phyloP scores from a whole-genome alignment of 2,113 vertebrate species.

The Solea solea region DNA sequence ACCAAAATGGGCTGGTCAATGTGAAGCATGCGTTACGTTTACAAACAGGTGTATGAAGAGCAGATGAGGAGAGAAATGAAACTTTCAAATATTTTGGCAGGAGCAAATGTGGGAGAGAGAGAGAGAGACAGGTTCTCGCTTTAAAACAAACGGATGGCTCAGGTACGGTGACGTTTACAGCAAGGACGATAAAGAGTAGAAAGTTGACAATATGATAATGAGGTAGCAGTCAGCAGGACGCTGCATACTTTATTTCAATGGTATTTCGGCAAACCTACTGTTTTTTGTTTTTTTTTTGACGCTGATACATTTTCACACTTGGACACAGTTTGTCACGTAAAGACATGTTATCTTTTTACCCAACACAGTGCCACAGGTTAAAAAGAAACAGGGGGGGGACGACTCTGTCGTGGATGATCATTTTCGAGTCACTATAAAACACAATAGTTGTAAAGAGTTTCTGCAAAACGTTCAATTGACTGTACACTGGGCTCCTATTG shows the following conservation, averaged over 20 bases:
- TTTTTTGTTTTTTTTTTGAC: slow-evolving; percentile 13
- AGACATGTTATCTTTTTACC: slow-evolving; percentile 62
- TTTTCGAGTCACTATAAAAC: slow-evolving; percentile 56
- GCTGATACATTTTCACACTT: slow-evolving; percentile 76
- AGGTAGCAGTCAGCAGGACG: slow-evolving; percentile 82
- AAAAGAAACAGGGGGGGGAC: slow-evolving; percentile 36
- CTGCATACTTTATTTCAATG: slow-evolving; percentile 78
- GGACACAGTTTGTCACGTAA: slow-evolving; percentile 60
- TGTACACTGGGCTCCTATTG: slow-evolving; percentile 49
- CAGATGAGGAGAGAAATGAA: slow-evolving; percentile 58
- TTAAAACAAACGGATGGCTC: slow-evolving; percentile 66
- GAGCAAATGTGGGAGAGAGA: slow-evolving; percentile 51
- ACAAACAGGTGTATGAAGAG: slow-evolving; percentile 71
- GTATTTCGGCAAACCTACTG: slow-evolving; percentile 75
- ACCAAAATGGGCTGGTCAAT: slow-evolving; percentile 62
- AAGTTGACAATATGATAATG: slow-evolving; percentile 70
- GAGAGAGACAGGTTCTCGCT: neutral
- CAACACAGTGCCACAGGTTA: slow-evolving; percentile 53
- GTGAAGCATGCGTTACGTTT: slow-evolving; percentile 76
- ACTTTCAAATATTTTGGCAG: slow-evolving; percentile 77
- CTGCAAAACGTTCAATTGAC: slow-evolving; percentile 45
- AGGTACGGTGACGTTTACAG: slow-evolving; percentile 52
- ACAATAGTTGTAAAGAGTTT: slow-evolving; percentile 46
- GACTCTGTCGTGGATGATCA: slow-evolving; percentile 25
- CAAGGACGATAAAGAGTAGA: slow-evolving; percentile 58